Evolutionary conservation across 2,113 vertebrate genomes (phyloP).

Genomic region (Thunnus thynnus): DNA sequence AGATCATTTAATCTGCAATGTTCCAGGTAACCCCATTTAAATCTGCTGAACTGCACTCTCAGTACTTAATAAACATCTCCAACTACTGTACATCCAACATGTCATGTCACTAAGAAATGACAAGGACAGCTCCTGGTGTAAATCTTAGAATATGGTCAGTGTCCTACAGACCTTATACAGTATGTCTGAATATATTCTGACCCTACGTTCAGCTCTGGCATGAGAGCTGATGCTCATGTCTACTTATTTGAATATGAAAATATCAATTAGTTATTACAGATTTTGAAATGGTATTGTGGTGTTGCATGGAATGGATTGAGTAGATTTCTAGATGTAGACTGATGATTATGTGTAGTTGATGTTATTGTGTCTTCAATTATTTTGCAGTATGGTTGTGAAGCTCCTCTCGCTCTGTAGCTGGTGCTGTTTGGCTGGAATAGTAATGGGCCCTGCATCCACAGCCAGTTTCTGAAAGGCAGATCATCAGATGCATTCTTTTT

Average conservation of each 20-base stretch:
- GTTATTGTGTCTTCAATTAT: neutral
- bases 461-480: neutral
- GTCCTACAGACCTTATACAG: constrained; percentile 4
- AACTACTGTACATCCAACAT: constrained; percentile 40
- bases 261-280: neutral
- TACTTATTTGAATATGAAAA: constrained; percentile 14
- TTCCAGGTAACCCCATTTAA: constrained; percentile 78
- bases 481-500: neutral
- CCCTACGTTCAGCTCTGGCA: neutral
- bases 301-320: neutral
- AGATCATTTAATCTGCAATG: constrained; percentile 74
- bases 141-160: neutral
- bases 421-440: neutral
- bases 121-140: neutral
- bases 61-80: constrained; percentile 57
- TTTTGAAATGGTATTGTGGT: constrained; percentile 8
- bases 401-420: neutral
- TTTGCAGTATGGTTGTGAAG: constrained; percentile 1
- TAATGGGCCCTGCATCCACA: neutral
- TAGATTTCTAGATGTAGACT: neutral
- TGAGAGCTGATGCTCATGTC: neutral
- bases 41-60: constrained; percentile 71
- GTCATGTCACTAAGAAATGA: constrained; percentile 28
- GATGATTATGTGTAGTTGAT: neutral
- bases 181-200: neutral